Conservation (phyloP, 2,888 invertebrate species). For the Diloba caeruleocephala region DNA sequence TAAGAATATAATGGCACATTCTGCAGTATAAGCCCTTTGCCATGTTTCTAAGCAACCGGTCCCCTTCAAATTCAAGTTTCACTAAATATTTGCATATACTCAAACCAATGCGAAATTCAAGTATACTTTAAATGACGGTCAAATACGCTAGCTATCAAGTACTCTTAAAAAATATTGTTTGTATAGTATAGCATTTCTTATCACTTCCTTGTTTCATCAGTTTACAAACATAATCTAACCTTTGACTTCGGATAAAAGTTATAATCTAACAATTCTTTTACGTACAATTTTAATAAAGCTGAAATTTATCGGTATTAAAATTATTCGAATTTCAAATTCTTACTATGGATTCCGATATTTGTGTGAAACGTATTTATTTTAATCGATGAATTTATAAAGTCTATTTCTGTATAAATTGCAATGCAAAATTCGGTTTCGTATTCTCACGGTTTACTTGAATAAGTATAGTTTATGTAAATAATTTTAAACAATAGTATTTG, state of each 20-base stretch:
- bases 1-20: no score
- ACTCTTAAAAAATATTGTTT: constrained; percentile 44
- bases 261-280: constrained; percentile 16
- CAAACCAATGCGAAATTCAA: constrained; percentile 41
- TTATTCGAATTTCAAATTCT: neutral
- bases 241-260: constrained; percentile 40
- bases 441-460: constrained; percentile 11
- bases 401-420: neutral
- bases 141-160: constrained; percentile 34
- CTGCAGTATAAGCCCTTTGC: constrained; percentile 4
- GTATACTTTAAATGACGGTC: constrained; percentile 16
- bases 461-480: constrained; percentile 20
- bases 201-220: constrained; percentile 57
- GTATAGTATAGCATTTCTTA: constrained; percentile 44
- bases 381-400: neutral
- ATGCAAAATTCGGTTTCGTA: constrained; percentile 7
- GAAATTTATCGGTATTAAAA: neutral
- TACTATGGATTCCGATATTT: no score
- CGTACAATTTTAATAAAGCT: neutral
- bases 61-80: constrained; percentile 27
- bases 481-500: constrained; percentile 29
- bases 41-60: constrained; percentile 3
- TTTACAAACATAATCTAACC: constrained; percentile 46
- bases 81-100: constrained; percentile 26
- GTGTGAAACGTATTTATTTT: no score